Conservation (phyloP, 2,797 vertebrate species). For the Poecilia gillii region DNA sequence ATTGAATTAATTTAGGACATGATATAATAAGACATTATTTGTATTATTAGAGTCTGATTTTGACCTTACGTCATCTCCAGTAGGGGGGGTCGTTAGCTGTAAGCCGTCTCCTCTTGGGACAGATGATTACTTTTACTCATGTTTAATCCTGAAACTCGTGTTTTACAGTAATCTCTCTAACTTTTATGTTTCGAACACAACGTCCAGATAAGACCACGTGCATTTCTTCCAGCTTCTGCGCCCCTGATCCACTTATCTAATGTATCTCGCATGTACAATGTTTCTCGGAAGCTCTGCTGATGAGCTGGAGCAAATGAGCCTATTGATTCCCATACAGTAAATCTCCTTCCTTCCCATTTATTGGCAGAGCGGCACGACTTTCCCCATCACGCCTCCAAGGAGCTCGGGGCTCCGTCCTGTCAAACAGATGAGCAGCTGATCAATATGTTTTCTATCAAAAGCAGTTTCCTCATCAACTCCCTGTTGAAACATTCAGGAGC, state of each 20-base stretch:
- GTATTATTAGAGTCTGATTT: not conserved
- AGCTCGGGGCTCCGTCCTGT: constrained; percentile 49
- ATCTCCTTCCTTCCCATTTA: constrained; percentile 35
- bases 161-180: not conserved
- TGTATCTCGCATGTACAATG: constrained; percentile 39
- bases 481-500: constrained; percentile 53
- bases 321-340: constrained; percentile 68
- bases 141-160: not conserved
- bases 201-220: not conserved
- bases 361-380: constrained; percentile 43
- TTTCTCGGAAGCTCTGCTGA: constrained; percentile 70
- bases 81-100: not conserved
- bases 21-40: not conserved
- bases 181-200: constrained; percentile 9
- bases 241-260: constrained; percentile 44
- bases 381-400: constrained; percentile 27
- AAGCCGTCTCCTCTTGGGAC: not conserved
- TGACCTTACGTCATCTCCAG: not conserved
- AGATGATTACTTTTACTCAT: not conserved
- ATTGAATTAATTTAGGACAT: not conserved
- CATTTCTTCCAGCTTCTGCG: constrained; percentile 10
- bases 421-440: constrained; percentile 57
- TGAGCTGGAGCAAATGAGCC: constrained; percentile 63
- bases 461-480: constrained; percentile 37
- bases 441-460: constrained; percentile 66